These are phyloP conservation scores for Hypsopygia costalis DNA, from an alignment of 2,888 invertebrate genomes.

Conservation along the genomic window DNA sequence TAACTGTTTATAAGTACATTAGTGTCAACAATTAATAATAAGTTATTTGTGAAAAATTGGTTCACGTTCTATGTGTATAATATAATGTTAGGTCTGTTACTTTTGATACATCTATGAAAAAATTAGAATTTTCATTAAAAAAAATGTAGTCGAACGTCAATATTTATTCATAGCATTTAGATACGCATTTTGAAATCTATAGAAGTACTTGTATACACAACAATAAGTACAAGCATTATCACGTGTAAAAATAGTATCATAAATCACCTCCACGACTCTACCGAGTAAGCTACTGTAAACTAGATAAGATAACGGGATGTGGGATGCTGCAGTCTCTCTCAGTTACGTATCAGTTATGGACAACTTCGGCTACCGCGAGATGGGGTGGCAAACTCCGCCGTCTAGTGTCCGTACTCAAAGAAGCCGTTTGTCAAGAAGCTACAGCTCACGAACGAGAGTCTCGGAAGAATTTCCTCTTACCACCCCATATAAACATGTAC, in stretches of 20 bases:
- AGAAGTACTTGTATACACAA: not conserved
- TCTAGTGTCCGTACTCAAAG: conserved; percentile 23
- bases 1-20: no score
- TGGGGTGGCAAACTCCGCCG: conserved; percentile 72
- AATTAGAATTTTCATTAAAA: no score
- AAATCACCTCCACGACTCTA: conserved; percentile 57
- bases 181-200: not conserved
- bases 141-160: no score
- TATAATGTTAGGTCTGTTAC: no score
- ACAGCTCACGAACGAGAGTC: conserved; percentile 60
- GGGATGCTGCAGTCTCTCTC: conserved; percentile 25
- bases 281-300: conserved; percentile 43
- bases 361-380: conserved; percentile 83
- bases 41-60: no score
- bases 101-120: no score
- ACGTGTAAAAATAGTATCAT: conserved; percentile 60
- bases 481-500: conserved; percentile 54
- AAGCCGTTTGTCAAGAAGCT: conserved; percentile 57
- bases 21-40: no score
- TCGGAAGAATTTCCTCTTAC: conserved; percentile 81
- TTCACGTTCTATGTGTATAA: no score
- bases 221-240: conserved; percentile 24
- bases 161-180: no score
- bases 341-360: conserved; percentile 74
- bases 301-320: conserved; percentile 61